Evolutionary conservation across 2,797 vertebrate genomes (phyloP).

Genomic region (Nyctibius grandis): DNA sequence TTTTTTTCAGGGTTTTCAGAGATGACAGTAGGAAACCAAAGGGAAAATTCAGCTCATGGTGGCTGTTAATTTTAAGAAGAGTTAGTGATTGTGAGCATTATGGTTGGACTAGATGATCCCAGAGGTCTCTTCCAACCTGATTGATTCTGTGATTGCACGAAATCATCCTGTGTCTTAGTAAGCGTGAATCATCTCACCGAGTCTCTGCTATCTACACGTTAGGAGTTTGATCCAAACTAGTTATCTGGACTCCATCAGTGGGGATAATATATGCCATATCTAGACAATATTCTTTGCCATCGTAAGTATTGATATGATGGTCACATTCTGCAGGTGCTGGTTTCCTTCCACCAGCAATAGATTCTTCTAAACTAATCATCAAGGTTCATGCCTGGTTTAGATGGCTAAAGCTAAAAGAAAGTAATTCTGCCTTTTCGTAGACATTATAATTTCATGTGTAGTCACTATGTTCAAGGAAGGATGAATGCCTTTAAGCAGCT

Average conservation of each 20-base stretch:
- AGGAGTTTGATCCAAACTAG: not conserved
- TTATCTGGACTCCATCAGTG: not conserved
- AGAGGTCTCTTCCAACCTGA: no score
- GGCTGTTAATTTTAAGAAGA: not conserved
- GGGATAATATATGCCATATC: not conserved
- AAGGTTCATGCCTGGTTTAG: not conserved
- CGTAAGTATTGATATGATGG: not conserved
- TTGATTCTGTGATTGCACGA: no score
- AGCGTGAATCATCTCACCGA: not conserved
- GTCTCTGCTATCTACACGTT: not conserved
- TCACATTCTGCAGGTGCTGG: not conserved
- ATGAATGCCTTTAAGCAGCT: not conserved
- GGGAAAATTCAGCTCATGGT: not conserved
- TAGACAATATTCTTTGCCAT: not conserved
- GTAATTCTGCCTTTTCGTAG: not conserved
- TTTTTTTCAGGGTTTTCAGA: not conserved
- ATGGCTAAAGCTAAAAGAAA: not conserved
- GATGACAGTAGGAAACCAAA: not conserved
- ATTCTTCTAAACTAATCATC: not conserved
- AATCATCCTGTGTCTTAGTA: not conserved
- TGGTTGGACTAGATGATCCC: no score
- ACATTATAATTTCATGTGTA: not conserved
- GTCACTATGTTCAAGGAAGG: not conserved
- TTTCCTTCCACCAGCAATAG: not conserved
- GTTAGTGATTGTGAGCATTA: not conserved